phyloP scores from a whole-genome alignment of 2,113 vertebrate species.

The Marmota flaviventris region DNA sequence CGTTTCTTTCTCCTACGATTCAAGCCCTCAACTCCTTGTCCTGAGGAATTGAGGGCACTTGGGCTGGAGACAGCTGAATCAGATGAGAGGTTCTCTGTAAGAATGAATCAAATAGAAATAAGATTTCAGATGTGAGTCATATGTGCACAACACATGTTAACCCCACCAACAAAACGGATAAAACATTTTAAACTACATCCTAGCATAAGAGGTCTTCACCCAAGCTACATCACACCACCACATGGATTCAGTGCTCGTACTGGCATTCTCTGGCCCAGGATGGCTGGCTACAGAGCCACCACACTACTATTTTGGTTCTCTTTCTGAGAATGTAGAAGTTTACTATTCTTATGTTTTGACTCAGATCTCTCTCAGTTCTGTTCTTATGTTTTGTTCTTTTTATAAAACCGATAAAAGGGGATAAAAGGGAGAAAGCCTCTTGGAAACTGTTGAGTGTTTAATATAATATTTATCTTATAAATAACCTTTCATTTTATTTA shows the following conservation, averaged over 20 bases:
- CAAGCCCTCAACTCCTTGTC: slow-evolving; percentile 96
- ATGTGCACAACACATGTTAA: neutral
- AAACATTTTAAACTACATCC: neutral
- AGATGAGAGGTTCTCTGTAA: slow-evolving; percentile 97
- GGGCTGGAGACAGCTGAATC: slow-evolving; percentile 97
- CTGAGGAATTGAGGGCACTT: slow-evolving; percentile 96
- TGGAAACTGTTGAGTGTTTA: neutral
- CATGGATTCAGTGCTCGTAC: neutral
- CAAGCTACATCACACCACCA: neutral
- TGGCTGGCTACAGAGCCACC: rapidly evolving
- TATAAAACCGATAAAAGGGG: neutral
- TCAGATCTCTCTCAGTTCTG: neutral
- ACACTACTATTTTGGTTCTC: neutral
- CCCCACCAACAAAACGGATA: neutral
- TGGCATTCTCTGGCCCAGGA: neutral
- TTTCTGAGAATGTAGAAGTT: neutral
- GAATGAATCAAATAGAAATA: slow-evolving; percentile 82
- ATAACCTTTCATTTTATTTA: neutral
- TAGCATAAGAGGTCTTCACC: neutral
- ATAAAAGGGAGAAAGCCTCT: slow-evolving; percentile 17
- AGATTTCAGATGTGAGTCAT: neutral
- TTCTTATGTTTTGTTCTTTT: neutral
- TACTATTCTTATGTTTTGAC: neutral
- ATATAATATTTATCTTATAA: slow-evolving; percentile 35
- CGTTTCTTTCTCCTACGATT: slow-evolving; percentile 99